phyloP scores from a whole-genome alignment of 1,140 invertebrate genomes.

The Brachionus angularis region DNA sequence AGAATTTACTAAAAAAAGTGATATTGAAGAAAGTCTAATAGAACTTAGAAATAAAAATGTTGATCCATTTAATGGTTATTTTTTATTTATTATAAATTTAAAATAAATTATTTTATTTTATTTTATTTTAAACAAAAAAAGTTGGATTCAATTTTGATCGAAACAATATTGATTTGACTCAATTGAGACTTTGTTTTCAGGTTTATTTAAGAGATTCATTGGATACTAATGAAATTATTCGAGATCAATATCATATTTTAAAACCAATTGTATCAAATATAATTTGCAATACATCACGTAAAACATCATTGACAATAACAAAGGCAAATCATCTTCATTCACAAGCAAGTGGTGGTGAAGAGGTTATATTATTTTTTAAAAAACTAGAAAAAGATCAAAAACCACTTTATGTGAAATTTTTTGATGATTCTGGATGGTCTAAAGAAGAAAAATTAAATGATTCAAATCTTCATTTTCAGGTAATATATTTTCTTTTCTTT shows the following conservation, averaged over 20 bases:
- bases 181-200: constrained; percentile 15
- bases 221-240: constrained; percentile 7
- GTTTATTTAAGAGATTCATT: constrained; percentile 20
- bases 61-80: constrained; percentile 14
- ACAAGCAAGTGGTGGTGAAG: neutral
- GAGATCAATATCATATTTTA: constrained; percentile 18
- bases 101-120: neutral
- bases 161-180: constrained; percentile 7
- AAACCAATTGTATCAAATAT: neutral
- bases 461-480: constrained; percentile 18
- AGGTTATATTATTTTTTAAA: neutral
- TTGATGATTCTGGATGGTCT: neutral
- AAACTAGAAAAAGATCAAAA: constrained; percentile 31
- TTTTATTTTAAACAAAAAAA: neutral
- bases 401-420: constrained; percentile 13
- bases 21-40: constrained; percentile 21
- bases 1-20: constrained; percentile 30
- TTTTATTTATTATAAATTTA: neutral
- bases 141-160: constrained; percentile 18
- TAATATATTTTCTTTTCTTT: too few species aligned
- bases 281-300: constrained; percentile 9
- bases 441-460: neutral
- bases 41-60: constrained; percentile 33
- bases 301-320: neutral
- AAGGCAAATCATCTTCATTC: neutral